Evolutionary conservation across 2,113 vertebrate genomes (phyloP).

Genomic region (Phalacrocorax carbo): DNA sequence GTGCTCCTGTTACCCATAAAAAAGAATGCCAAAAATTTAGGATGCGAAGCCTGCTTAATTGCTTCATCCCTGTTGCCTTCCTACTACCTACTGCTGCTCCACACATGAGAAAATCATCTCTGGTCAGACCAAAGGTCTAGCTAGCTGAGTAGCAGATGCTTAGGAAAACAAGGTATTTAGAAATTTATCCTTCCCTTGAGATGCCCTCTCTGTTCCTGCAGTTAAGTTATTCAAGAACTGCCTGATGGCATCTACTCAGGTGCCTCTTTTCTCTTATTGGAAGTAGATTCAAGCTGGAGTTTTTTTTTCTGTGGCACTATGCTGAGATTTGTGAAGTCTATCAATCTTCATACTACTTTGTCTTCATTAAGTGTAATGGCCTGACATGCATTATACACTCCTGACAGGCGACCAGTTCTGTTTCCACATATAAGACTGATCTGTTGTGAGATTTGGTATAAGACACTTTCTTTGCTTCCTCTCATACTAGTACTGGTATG

Average conservation of each 20-base stretch:
- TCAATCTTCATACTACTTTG: not conserved
- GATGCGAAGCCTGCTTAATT: not conserved
- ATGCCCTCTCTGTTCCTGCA: not conserved
- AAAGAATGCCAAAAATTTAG: not conserved
- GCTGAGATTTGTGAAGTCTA: not conserved
- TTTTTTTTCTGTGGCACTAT: not conserved
- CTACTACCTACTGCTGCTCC: not conserved
- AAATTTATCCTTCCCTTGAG: not conserved
- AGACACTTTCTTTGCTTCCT: not conserved
- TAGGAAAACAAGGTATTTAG: not conserved
- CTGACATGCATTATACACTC: not conserved
- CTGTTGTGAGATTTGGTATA: not conserved
- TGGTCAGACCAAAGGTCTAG: not conserved
- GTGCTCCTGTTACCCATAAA: not conserved
- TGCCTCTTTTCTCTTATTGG: not conserved
- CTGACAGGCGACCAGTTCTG: not conserved
- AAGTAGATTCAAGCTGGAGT: not conserved
- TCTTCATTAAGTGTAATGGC: not conserved
- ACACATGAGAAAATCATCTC: not conserved
- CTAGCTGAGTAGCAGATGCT: not conserved
- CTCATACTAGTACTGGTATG: not conserved
- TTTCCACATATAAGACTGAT: not conserved
- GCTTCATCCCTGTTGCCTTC: not conserved
- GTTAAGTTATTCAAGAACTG: not conserved
- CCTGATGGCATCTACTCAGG: not conserved